Evolutionary conservation across 2,113 vertebrate species (phyloP).

Genomic region (Cyprinodon tularosa): DNA sequence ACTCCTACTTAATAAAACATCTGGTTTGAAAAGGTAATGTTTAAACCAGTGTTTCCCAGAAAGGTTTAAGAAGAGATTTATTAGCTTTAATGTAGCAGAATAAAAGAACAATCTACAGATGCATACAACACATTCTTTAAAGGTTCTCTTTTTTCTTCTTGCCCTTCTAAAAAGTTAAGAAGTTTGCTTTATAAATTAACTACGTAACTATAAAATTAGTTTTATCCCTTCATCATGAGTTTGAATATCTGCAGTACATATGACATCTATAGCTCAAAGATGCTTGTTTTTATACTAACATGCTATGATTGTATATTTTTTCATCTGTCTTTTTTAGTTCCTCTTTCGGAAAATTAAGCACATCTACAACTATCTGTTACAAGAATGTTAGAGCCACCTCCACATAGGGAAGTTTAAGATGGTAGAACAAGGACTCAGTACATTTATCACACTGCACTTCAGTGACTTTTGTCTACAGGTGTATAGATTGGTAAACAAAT

Average conservation of each 20-base stretch:
- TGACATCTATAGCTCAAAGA: background rate
- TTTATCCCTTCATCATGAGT: background rate
- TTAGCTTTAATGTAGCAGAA: too few relatives aligned
- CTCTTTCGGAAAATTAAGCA: background rate
- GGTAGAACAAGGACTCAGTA: constrained; percentile 43
- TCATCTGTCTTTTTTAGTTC: background rate
- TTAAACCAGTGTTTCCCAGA: constrained; percentile 1
- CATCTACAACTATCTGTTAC: background rate
- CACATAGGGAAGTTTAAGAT: constrained; percentile 52
- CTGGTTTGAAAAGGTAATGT: background rate
- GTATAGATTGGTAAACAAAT: constrained; percentile 84
- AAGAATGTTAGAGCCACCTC: constrained; percentile 4
- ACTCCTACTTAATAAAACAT: too few relatives aligned
- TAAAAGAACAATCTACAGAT: too few relatives aligned
- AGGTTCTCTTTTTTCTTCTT: too few relatives aligned
- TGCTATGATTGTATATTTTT: background rate
- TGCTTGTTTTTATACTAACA: background rate
- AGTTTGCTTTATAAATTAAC: too few relatives aligned
- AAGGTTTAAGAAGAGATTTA: too few relatives aligned
- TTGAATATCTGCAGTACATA: background rate
- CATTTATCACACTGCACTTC: constrained; percentile 69
- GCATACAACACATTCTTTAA: too few relatives aligned
- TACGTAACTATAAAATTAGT: background rate
- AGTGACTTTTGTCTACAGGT: constrained; percentile 70
- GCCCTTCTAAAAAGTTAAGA: too few relatives aligned